Evolutionary conservation across 2,797 vertebrate species (phyloP), one percentile per base, ranked within the genome.

Genomic region (Cygnus olor): DNA sequence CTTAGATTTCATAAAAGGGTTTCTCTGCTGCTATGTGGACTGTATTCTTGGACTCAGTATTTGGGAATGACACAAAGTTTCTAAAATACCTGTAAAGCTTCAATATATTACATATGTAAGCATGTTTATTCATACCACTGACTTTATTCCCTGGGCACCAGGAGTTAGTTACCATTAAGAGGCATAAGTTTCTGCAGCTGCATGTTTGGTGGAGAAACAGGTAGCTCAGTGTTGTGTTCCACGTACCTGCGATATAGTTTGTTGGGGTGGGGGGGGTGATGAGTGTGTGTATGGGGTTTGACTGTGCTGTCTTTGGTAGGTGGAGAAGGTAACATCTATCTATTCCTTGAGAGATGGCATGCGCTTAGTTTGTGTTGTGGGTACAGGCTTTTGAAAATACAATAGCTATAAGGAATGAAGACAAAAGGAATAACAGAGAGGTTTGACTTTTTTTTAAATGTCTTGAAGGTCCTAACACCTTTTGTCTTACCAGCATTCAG

Each of bases 251-350:
- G 51, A 24, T n/a, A 25, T 6, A 17, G 30, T 56, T 40, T 17
- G 8, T 47, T 36, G 36, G 36, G 36, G 36, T 36, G 36, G 36
- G 15, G 30, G 32, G 28, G 27, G 5, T 42, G 54, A 12, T 56
- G 70, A 30, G 25, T 2, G 1, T 40, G 10, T 1, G 3, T 4
- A 1, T 60, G 24, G 19, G 2, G 5, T 63, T 82, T 16, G 27
- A 19, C 22, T 14, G 1, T 14, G 68, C 6, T 63, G 18, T 32
- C 10, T 72, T 0, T 54, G 47, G 36, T 44, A 58, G 30, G 21
- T 58, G 30, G 30, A 80, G 71, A 53, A 81, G 66, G 4, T 60
- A 42, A 15, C 18, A 16, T 14, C 3, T 49, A 3, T 36, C 13
- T 68, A 15, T 14, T 71, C 45, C 8, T 34, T 53, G 30, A 63